Conservation (phyloP, 1,140 invertebrate genomes). For the Drosophila baimaii region DNA sequence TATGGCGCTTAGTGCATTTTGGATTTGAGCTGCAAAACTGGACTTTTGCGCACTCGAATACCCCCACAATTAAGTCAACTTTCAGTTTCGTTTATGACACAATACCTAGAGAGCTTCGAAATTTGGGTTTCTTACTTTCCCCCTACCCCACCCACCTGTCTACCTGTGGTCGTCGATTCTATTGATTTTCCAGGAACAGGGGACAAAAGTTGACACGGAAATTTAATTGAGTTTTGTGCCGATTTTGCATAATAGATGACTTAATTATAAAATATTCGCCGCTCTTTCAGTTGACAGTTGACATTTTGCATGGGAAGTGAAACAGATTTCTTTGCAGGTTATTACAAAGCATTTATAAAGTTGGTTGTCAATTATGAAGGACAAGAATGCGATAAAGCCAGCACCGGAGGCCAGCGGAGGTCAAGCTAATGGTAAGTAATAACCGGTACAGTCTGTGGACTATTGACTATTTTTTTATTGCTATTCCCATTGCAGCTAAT, state of each 20-base stretch:
- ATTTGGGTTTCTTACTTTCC: background rate
- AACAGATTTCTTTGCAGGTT: conserved; percentile 1
- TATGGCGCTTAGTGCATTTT: conserved; percentile 22
- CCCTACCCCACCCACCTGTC: too few relatives aligned
- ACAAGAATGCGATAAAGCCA: conserved; percentile 32
- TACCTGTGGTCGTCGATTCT: background rate
- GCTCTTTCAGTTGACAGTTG: conserved; percentile 6
- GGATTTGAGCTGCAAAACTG: conserved; percentile 3
- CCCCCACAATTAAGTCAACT: background rate
- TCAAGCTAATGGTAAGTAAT: conserved; percentile 19
- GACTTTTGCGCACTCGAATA: conserved; percentile 1
- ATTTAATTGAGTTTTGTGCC: background rate
- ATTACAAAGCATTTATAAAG: conserved; percentile 4
- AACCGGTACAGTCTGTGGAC: background rate
- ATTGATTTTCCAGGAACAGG: conserved; percentile 36
- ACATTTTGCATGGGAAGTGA: conserved; percentile 21
- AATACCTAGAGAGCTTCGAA: background rate
- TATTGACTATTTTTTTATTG: background rate
- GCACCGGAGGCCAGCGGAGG: conserved; percentile 7
- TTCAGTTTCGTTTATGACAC: conserved; percentile 1
- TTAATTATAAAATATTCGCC: background rate
- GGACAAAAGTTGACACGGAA: background rate
- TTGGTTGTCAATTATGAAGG: conserved; percentile 15
- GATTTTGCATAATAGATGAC: conserved; percentile 15
- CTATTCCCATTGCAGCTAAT: conserved; percentile 26